Evolutionary conservation across 2,888 invertebrate species (phyloP).

Genomic region (Carabus problematicus): DNA sequence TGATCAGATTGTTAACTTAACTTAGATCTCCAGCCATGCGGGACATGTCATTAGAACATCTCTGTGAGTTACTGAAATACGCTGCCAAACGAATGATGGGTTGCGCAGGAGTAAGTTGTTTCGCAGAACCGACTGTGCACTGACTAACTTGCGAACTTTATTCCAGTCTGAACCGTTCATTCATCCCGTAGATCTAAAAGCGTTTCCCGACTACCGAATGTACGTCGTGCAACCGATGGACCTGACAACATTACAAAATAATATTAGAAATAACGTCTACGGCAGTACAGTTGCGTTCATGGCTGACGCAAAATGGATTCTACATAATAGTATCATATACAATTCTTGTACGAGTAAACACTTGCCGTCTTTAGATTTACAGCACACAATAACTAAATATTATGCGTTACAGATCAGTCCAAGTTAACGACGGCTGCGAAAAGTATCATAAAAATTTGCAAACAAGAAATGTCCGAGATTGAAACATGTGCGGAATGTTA

Average conservation of each 20-base stretch:
- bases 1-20: background rate
- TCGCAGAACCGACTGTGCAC: background rate
- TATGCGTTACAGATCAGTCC: conserved; percentile 69
- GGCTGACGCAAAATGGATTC: conserved; percentile 91
- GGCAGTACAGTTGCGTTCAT: conserved; percentile 89
- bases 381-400: conserved; percentile 8
- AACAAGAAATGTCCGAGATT: conserved; percentile 89
- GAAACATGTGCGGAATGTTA: conserved; percentile 95
- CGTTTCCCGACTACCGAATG: conserved; percentile 79
- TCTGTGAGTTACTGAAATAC: conserved; percentile 79
- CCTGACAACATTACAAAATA: conserved; percentile 75
- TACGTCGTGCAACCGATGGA: conserved; percentile 91
- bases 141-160: background rate
- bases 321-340: conserved; percentile 91
- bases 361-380: background rate
- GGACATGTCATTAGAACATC: conserved; percentile 73
- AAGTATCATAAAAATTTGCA: conserved; percentile 81
- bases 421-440: conserved; percentile 81
- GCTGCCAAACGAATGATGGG: conserved; percentile 83
- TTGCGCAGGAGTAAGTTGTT: conserved; percentile 75
- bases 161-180: conserved; percentile 79
- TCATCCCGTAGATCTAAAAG: conserved; percentile 73
- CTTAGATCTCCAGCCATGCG: conserved; percentile 73
- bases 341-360: conserved; percentile 76
- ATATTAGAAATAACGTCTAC: conserved; percentile 78